Conservation (phyloP, 2,113 vertebrate genomes). For the Scatophagus argus region DNA sequence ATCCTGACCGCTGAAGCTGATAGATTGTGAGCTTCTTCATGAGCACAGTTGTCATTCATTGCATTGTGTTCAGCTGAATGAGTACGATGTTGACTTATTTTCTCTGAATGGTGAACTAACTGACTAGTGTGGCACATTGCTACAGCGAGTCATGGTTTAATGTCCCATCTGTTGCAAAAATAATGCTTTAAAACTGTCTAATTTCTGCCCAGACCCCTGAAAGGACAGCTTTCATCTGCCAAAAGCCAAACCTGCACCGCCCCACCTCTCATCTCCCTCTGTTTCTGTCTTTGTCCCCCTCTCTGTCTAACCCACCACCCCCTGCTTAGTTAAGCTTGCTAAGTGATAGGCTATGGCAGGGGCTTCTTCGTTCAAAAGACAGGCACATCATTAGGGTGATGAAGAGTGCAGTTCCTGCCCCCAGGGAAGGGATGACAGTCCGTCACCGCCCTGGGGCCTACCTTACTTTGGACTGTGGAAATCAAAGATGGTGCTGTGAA, state of each 20-base stretch:
- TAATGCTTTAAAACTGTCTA: slow-evolving; percentile 28
- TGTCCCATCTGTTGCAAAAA: slow-evolving; percentile 15
- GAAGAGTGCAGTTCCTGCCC: slow-evolving; percentile 79
- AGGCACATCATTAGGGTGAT: slow-evolving; percentile 84
- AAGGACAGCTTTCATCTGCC: slow-evolving; percentile 71
- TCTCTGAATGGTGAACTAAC: slow-evolving; percentile 43
- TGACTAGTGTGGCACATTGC: slow-evolving; percentile 30
- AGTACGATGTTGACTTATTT: slow-evolving; percentile 40
- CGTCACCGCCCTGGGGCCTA: slow-evolving; percentile 77
- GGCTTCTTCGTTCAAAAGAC: slow-evolving; percentile 79
- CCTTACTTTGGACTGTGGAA: slow-evolving; percentile 82
- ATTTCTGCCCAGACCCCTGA: slow-evolving; percentile 47
- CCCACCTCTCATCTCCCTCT: slow-evolving; percentile 64
- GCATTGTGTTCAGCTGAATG: slow-evolving; percentile 1
- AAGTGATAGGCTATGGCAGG: slow-evolving; percentile 83
- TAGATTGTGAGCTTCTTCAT: slow-evolving; percentile 8
- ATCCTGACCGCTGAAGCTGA: slow-evolving; percentile 9
- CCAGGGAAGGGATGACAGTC: slow-evolving; percentile 84
- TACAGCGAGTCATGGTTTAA: slow-evolving; percentile 23
- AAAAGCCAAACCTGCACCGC: slow-evolving; percentile 44
- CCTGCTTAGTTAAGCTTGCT: slow-evolving; percentile 79
- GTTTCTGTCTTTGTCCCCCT: slow-evolving; percentile 72
- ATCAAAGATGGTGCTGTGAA: slow-evolving; percentile 80
- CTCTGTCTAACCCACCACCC: slow-evolving; percentile 64
- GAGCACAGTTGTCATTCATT: background rate